Evolutionary conservation across 2,113 vertebrate genomes (phyloP), one percentile per base, ranked within the genome.

Genomic region (Neofelis nebulosa): DNA sequence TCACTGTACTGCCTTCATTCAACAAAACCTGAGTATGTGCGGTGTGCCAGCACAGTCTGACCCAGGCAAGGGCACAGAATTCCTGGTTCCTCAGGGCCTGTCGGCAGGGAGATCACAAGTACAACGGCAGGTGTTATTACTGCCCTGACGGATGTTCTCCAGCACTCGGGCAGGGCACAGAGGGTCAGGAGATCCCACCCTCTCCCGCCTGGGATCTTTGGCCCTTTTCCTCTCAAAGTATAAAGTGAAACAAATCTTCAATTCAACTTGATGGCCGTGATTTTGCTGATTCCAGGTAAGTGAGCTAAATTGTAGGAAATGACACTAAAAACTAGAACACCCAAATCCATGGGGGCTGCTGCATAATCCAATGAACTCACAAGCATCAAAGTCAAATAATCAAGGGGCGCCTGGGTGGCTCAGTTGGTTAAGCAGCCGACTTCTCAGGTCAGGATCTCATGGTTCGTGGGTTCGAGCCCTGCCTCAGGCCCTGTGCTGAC

Each of bases 321-420:
- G 23, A 41, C 3, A 61, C 11, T 31, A 88, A 66, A 16, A 15
- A 50, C 45, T 18, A 16, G 79, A 79, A n/a, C 65, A 95, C 73
- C 41, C 11, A 45, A 86, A 36, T 11, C 8, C 12, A 0, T 5
- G 9, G 23, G 63, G 33, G 52, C 71, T 86, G 12, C 29, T 78
- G 15, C 0, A 9, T 57, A 48, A 95, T 89, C 66, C 1, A 1
- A 0, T 69, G 90, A 50, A 87, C 87, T 21, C 65, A 0, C 57
- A 95, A 81, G 50, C 97, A 36, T 41, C 79, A 84, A 69, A 45
- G 68, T 33, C 79, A 89, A 95, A 95, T 93, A 16, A 91, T 91
- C 52, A 73, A 11, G 7, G 45, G 45, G 45, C 0, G 45, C 45
- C 45, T 45, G 45, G 45, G 45, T 45, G 45, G 45, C 45, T 45